Evolutionary conservation across 2,888 invertebrate species (phyloP), one percentile per base, ranked within the genome.

Genomic region (Pseudococcus longispinus): DNA sequence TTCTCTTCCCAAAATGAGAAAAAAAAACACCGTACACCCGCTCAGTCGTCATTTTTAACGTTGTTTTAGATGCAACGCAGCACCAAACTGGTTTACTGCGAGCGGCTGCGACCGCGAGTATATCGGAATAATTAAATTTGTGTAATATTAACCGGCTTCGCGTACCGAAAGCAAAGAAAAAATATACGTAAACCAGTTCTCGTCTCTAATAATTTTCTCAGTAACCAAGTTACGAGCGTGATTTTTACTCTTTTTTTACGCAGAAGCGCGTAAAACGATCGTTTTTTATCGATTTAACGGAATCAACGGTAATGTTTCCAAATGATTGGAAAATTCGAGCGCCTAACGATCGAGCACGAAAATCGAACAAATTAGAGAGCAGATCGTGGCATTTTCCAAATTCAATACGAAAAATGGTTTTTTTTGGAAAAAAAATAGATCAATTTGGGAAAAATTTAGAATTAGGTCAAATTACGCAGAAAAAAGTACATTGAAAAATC

Each of bases 81-180:
- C 70, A 29, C 18, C 15, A 70, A 70, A 70, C 70, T 70, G 70
- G 70, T 70, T 70, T 70, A 29, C 29, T 26, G 26, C 65, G 65
- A 65, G 26, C 37, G 6, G 65, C 26, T 18, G 26, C 29, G 70
- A 32, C 74, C 32, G 74, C 32, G 74, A 32, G 74, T 74, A 74
- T 74, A 32, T 74, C 74, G 18, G 74, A 74, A 74, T 74, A 74
- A 74, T 74, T 74, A 74, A 74, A 74, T 74, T 32, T 74, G 29
- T 74, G 32, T 74, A 29, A 74, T 32, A 32, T 29, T 74, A 74
- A 74, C 74, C 74, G 60, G 60, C 60, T 60, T 60, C 60, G 13
- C 60, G 60, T 60, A 60, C 23, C 11, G 60, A 60, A 60, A 60
- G 60, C 60, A 60, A 23, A 23, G 60, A 60, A 23, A 60, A 60